Evolutionary conservation across 2,888 invertebrate species (phyloP).

Genomic region (Pachydiplax longipennis): DNA sequence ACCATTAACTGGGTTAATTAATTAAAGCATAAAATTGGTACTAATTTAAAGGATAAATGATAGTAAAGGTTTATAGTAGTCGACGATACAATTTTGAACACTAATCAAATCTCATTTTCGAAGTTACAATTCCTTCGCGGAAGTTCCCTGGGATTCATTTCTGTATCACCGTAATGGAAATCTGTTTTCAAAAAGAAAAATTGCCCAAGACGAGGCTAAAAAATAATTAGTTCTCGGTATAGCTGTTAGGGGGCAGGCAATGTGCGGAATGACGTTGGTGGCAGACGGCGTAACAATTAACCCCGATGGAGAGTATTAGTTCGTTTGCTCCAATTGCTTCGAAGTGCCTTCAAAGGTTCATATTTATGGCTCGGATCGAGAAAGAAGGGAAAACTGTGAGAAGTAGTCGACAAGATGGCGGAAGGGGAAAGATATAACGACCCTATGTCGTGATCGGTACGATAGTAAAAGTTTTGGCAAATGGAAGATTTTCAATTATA

Average conservation of each 20-base stretch:
- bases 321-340: background rate
- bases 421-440: background rate
- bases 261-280: background rate
- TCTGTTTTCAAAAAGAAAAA: too few relatives aligned
- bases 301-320: background rate
- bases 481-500: background rate
- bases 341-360: background rate
- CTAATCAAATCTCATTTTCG: too few relatives aligned
- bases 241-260: background rate
- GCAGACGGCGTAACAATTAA: background rate
- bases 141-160: too few relatives aligned
- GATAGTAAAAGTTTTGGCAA: background rate
- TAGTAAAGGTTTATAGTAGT: too few relatives aligned
- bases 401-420: background rate
- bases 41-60: too few relatives aligned
- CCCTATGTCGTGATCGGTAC: background rate
- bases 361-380: background rate
- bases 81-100: too few relatives aligned
- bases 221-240: background rate
- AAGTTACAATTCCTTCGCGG: too few relatives aligned
- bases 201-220: background rate
- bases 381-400: background rate
- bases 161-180: too few relatives aligned
- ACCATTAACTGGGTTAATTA: too few relatives aligned
- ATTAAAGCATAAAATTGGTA: too few relatives aligned